Evolutionary conservation across 2,888 invertebrate species (phyloP).

Genomic region (Nesidiocoris tenuis): DNA sequence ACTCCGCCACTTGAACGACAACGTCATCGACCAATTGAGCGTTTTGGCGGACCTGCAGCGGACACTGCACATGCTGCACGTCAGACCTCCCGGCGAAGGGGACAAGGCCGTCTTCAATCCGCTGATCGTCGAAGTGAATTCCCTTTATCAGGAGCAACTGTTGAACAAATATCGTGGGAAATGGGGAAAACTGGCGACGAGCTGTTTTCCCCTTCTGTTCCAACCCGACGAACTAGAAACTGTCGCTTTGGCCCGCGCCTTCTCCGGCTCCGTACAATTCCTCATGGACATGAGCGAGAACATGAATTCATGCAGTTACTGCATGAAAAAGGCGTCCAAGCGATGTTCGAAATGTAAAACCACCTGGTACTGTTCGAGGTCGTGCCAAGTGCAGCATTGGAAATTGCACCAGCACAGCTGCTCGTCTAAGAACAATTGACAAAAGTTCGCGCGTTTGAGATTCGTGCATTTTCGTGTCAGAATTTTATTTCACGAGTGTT

Average conservation of each 20-base stretch:
- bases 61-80: constrained; percentile 41
- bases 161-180: constrained; percentile 28
- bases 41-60: constrained; percentile 47
- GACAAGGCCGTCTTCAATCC: constrained; percentile 25
- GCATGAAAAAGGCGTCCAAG: constrained; percentile 45
- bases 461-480: too few species aligned
- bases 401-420: constrained; percentile 42
- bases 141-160: constrained; percentile 34
- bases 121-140: constrained; percentile 45
- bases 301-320: constrained; percentile 39
- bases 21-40: constrained; percentile 46
- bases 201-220: constrained; percentile 29
- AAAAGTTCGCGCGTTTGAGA: too few species aligned
- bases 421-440: too few species aligned
- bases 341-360: constrained; percentile 45
- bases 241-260: constrained; percentile 34
- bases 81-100: constrained; percentile 33
- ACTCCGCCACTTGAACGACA: constrained; percentile 40
- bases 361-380: constrained; percentile 46
- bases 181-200: constrained; percentile 43
- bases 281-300: constrained; percentile 39
- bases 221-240: constrained; percentile 35
- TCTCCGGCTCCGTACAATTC: constrained; percentile 35
- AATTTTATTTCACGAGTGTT: too few species aligned
- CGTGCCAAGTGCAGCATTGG: constrained; percentile 47